Evolutionary conservation across 2,797 vertebrate species (phyloP).

Genomic region (Podarcis lilfordi): DNA sequence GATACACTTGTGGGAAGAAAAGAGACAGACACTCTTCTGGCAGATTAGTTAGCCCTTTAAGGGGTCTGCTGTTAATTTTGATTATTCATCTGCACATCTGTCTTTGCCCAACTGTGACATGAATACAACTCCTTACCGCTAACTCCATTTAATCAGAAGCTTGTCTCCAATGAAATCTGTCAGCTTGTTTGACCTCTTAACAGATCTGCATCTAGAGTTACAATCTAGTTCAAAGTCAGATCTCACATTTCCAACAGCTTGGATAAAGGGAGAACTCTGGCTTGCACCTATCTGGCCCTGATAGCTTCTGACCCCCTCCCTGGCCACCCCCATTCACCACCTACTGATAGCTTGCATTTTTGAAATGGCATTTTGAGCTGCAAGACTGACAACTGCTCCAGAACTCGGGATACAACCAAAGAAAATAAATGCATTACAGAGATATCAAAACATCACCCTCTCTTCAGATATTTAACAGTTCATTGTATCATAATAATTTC

Average conservation of each 20-base stretch:
- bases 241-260: constrained; percentile 34
- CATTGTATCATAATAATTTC: neutral
- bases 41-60: constrained; percentile 72
- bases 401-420: neutral
- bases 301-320: constrained; percentile 10
- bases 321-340: constrained; percentile 8
- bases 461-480: constrained; percentile 33
- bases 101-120: constrained; percentile 62
- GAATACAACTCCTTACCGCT: constrained; percentile 59
- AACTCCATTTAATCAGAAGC: constrained; percentile 56
- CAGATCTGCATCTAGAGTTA: constrained; percentile 38
- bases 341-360: constrained; percentile 21
- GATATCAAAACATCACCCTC: neutral
- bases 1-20: constrained; percentile 66
- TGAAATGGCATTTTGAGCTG: constrained; percentile 22
- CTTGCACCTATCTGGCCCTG: constrained; percentile 24
- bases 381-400: neutral
- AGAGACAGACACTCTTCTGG: constrained; percentile 72
- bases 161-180: constrained; percentile 51
- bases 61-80: constrained; percentile 68
- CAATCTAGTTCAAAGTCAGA: constrained; percentile 40
- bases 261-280: constrained; percentile 26
- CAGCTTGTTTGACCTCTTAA: constrained; percentile 38
- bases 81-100: constrained; percentile 69
- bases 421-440: constrained; percentile 24